Base-by-base conservation (phyloP, 2,888 invertebrate species). In the Dioctria linearis region DNA sequence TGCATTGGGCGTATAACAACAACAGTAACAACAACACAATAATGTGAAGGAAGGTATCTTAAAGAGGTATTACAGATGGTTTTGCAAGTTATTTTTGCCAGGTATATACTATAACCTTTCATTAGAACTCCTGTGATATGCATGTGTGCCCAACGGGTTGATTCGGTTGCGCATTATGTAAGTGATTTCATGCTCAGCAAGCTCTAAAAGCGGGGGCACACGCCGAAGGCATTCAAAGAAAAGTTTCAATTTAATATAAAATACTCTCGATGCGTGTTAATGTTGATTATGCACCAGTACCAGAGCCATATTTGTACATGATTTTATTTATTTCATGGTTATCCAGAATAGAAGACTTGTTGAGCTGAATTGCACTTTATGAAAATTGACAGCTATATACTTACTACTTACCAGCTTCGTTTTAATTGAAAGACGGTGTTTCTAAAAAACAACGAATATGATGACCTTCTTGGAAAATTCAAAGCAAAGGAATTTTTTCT, bases 121-220 rank as follows among this genome's bases (percentile, higher is more conserved):
- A 54, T 54, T 54, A 54, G 54, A 54, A 11, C n/a, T 54, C 54
- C 54, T 54, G 25, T 25, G 54, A 54, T 54, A 54, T 54, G 54
- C 3, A n/a, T 54, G 54, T n/a, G n/a, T 54, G 54, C 54, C 54
- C 11, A 2, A 8, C 54, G 54, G 54, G 54, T n/a, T n/a, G n/a
- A 11, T 54, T 11, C 54, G 25, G 25, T 25, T 25, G 25, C n/a
- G 54, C 9, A 54, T 54, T 54, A 54, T 54, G 54, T 54, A 54
- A 54, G 54, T 54, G 54, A 54, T 54, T 54, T 54, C 54, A 54
- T 54, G 54, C 54, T 54, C 54, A 54, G 11, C 3, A 11, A 54
- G 54, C 54, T 54, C 11, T 54, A 54, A 54, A 54, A 54, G 54
- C 54, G 54, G 54, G 11, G 54, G 54, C 54, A 54, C 54, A 54